Conservation (phyloP, 2,888 invertebrate species). For the Netelia melanura region DNA sequence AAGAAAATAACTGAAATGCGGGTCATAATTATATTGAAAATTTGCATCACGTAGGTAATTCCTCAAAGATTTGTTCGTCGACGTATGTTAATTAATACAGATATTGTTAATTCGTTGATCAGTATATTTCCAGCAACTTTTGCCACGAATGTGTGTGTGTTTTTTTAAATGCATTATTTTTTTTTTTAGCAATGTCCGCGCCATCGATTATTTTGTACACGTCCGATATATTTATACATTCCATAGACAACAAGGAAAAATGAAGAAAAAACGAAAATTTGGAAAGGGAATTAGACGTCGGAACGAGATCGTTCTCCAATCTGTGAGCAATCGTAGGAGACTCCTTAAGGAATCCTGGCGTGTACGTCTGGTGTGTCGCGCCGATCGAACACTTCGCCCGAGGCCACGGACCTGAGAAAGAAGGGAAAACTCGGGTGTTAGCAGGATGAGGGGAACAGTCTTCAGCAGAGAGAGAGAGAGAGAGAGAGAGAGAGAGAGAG, state of each 20-base stretch:
- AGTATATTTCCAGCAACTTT: no score
- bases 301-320: conserved; percentile 57
- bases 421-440: conserved; percentile 52
- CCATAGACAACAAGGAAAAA: conserved; percentile 11
- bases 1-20: no score
- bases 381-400: conserved; percentile 35
- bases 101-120: no score
- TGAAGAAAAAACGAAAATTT: neutral
- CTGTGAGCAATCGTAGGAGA: conserved; percentile 63
- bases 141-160: no score
- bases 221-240: neutral
- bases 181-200: no score
- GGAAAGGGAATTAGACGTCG: neutral
- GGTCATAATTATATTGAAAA: no score
- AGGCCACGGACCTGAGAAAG: conserved; percentile 22
- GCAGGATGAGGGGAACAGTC: conserved; percentile 14
- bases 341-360: conserved; percentile 67
- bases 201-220: no score
- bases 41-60: no score
- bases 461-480: conserved; percentile 67
- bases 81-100: no score
- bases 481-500: conserved; percentile 10
- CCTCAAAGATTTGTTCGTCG: no score
- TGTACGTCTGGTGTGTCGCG: conserved; percentile 16
- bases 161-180: no score